These are phyloP conservation scores for Papilio machaon DNA, from an alignment of 1,140 invertebrate genomes.

Conservation along the genomic window DNA sequence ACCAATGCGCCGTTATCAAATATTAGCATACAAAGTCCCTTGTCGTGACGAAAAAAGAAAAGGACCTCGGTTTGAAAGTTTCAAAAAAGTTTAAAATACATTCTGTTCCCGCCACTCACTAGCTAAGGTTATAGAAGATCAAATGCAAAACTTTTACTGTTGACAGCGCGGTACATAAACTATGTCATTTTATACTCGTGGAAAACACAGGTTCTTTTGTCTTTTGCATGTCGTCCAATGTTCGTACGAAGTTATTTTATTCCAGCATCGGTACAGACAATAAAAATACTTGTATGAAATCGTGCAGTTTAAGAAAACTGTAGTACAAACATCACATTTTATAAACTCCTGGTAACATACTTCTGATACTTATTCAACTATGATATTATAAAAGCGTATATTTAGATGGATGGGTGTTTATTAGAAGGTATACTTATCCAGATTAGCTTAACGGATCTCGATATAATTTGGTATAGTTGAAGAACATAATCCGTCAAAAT, in stretches of 20 bases:
- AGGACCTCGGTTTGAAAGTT: slow-evolving; percentile 11
- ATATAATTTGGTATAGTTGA: no score
- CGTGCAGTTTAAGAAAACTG: not conserved
- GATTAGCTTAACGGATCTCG: no score
- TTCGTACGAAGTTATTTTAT: slow-evolving; percentile 1
- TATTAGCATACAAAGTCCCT: slow-evolving; percentile 40
- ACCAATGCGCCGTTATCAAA: slow-evolving; percentile 37
- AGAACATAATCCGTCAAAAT: no score
- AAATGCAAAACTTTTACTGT: slow-evolving; percentile 36
- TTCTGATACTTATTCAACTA: no score
- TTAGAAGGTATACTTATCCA: no score
- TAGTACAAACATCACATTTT: no score
- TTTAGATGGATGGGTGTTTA: no score
- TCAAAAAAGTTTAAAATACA: slow-evolving; percentile 17
- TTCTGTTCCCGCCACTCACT: slow-evolving; percentile 36
- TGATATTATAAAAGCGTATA: no score
- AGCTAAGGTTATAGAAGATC: slow-evolving; percentile 22
- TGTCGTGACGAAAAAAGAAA: slow-evolving; percentile 38
- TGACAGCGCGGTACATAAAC: slow-evolving; percentile 28
- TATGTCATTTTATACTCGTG: slow-evolving; percentile 31
- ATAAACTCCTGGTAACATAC: no score
- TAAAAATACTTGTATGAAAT: not conserved
- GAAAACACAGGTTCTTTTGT: slow-evolving; percentile 10
- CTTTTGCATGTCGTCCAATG: not conserved
- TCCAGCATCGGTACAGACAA: not conserved